phyloP scores from a whole-genome alignment of 1,140 invertebrate genomes.

The Trialeurodes vaporariorum region DNA sequence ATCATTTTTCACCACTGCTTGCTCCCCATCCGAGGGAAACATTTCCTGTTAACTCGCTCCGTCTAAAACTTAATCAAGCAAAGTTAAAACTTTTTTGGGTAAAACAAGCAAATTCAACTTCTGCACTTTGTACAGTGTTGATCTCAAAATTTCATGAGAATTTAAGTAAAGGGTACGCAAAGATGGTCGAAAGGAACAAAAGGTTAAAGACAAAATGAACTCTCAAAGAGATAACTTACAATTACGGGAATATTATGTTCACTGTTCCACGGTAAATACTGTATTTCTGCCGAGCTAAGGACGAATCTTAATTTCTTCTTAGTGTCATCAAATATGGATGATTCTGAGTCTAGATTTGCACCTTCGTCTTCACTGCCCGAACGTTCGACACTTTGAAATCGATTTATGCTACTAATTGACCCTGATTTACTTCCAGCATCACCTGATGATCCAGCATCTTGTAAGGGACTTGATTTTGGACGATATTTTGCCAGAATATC shows the following conservation, averaged over 20 bases:
- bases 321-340: slow-evolving; percentile 65
- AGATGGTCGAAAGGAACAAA: no score
- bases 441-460: not conserved
- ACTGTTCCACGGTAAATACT: slow-evolving; percentile 26
- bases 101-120: no score
- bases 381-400: not conserved
- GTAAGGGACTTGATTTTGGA: slow-evolving; percentile 42
- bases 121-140: no score
- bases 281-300: slow-evolving; percentile 68
- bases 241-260: not conserved
- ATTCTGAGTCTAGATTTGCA: slow-evolving; percentile 21
- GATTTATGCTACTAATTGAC: not conserved
- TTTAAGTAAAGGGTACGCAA: no score
- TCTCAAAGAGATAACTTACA: no score
- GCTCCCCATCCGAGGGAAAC: no score
- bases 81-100: no score
- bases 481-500: slow-evolving; percentile 93
- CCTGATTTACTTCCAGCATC: not conserved
- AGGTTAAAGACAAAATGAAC: no score
- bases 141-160: no score
- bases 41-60: no score
- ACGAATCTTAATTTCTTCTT: slow-evolving; percentile 88
- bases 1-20: no score
- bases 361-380: not conserved
- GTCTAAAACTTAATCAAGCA: no score